Conservation (phyloP, 2,888 invertebrate genomes). For the Acrocera orbiculus region DNA sequence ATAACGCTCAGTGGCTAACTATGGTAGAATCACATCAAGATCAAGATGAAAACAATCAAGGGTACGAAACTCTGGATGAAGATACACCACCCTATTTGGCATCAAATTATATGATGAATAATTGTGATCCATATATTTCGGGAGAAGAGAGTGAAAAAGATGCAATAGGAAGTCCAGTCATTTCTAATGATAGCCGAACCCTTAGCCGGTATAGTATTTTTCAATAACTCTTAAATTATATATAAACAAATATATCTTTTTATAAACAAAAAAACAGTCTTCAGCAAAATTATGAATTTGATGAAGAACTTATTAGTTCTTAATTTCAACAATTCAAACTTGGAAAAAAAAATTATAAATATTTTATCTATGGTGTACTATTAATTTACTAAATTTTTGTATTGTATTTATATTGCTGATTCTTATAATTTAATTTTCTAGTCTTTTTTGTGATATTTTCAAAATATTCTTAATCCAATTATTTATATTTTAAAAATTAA, state of each 20-base stretch:
- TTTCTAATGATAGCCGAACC: conserved; percentile 33
- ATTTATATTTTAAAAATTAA: no score
- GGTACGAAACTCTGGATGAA: conserved; percentile 31
- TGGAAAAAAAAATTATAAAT: no score
- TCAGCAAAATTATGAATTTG: conserved; percentile 39
- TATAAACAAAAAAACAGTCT: background rate
- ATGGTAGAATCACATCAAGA: conserved; percentile 67
- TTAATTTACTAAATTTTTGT: no score
- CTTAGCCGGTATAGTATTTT: conserved; percentile 32
- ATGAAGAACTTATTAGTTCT: conserved; percentile 28
- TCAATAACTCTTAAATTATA: no score
- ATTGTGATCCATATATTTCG: conserved; percentile 36
- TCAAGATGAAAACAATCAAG: conserved; percentile 33
- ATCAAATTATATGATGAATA: conserved; percentile 50
- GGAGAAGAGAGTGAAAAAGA: conserved; percentile 27
- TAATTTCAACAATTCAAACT: conserved; percentile 26
- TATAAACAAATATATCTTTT: background rate
- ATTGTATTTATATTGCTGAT: no score
- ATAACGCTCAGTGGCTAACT: conserved; percentile 96
- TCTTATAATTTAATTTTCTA: no score
- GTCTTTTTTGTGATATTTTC: no score
- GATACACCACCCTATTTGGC: conserved; percentile 55
- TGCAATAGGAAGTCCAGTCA: conserved; percentile 24
- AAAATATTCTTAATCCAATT: no score
- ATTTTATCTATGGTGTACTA: no score